These are phyloP conservation scores for Neopipo cinnamomea DNA, from an alignment of 2,113 vertebrate species.

Conservation along the genomic window DNA sequence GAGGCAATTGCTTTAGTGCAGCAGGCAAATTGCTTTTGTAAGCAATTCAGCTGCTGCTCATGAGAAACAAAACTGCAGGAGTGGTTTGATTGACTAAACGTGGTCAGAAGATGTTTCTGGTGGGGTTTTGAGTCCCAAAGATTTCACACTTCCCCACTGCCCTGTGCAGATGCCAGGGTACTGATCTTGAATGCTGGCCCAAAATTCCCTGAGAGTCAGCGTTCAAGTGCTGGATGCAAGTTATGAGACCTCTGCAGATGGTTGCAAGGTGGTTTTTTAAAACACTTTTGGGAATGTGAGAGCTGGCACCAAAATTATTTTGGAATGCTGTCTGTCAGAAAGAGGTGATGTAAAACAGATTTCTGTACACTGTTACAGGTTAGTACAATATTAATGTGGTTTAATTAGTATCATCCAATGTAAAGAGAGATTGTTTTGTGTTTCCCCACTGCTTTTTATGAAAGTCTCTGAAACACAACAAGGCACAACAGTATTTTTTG, in stretches of 20 bases:
- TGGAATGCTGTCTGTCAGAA: neutral
- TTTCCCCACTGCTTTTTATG: neutral
- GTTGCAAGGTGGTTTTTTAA: conserved; percentile 49
- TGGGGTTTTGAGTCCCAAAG: neutral
- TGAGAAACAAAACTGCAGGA: neutral
- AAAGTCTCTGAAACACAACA: neutral
- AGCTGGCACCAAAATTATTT: conserved; percentile 37
- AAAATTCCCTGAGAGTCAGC: neutral
- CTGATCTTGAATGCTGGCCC: neutral
- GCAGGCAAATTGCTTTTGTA: neutral
- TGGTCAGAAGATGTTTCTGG: neutral
- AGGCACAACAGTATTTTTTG: neutral
- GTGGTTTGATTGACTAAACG: neutral
- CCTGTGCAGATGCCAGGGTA: neutral
- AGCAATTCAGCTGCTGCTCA: neutral
- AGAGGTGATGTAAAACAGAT: conserved; percentile 13
- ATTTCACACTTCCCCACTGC: neutral
- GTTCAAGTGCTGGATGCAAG: neutral
- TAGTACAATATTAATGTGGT: neutral
- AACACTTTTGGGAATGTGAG: conserved; percentile 14
- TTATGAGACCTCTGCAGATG: conserved; percentile 22
- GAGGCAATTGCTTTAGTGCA: neutral
- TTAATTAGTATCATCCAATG: neutral
- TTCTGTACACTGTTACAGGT: neutral
- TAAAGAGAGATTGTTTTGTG: neutral